These are phyloP conservation scores for Sebastolobus alascanus DNA, from an alignment of 2,797 vertebrate genomes.

Conservation along the genomic window DNA sequence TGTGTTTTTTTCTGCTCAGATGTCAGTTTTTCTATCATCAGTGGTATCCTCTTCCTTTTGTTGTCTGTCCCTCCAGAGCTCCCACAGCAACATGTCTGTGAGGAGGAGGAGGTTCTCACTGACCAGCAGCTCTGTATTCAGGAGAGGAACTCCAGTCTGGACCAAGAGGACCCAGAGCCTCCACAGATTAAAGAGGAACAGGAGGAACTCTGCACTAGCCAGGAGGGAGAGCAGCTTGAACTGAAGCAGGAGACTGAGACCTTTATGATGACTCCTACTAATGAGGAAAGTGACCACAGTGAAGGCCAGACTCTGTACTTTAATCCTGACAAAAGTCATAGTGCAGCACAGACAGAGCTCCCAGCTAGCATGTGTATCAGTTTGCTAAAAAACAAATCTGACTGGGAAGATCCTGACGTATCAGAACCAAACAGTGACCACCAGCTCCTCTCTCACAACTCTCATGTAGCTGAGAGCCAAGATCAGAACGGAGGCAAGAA, in stretches of 20 bases:
- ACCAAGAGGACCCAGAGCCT: slow-evolving; percentile 9
- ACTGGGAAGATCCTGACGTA: too few species aligned
- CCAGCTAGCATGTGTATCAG: too few species aligned
- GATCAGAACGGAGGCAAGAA: neutral
- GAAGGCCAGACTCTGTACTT: neutral
- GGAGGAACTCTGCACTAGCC: slow-evolving; percentile 17
- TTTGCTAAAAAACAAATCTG: too few species aligned
- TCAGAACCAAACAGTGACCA: too few species aligned
- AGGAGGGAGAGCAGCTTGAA: slow-evolving; percentile 12
- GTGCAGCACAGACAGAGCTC: too few species aligned
- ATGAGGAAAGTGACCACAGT: neutral
- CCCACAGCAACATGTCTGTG: neutral
- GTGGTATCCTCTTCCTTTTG: neutral
- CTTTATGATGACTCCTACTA: neutral
- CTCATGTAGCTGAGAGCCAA: neutral
- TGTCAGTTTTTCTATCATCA: too few species aligned
- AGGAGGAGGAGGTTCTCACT: neutral
- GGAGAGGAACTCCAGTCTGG: neutral
- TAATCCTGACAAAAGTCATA: too few species aligned
- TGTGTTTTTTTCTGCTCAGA: too few species aligned
- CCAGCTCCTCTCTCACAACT: neutral
- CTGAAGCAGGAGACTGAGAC: neutral
- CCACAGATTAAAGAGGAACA: slow-evolving; percentile 46
- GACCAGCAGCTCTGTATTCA: neutral
- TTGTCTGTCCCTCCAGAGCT: neutral